Conservation (phyloP, 1,140 invertebrate genomes). For the Drosophila carrolli region DNA sequence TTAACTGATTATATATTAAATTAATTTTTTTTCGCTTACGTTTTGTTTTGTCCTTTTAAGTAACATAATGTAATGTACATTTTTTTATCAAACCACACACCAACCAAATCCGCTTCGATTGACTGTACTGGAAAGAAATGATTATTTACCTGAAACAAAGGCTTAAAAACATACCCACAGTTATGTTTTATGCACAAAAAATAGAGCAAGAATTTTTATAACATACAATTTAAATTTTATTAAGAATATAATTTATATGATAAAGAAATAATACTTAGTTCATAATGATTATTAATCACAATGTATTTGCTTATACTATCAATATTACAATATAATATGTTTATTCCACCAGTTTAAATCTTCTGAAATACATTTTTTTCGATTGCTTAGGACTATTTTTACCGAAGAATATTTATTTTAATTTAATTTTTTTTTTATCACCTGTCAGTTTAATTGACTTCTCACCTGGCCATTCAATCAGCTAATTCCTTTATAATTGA, state of each 20-base stretch:
- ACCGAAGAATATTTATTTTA: neutral
- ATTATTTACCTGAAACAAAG: neutral
- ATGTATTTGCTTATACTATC: neutral
- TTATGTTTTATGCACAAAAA: too few species aligned
- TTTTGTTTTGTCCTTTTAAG: too few species aligned
- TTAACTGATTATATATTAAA: neutral
- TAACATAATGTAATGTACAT: too few species aligned
- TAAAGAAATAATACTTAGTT: too few species aligned
- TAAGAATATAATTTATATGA: too few species aligned
- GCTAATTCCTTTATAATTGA: conserved; percentile 35
- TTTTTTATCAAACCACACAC: too few species aligned
- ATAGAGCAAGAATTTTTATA: too few species aligned
- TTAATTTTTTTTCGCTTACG: too few species aligned
- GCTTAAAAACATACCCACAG: too few species aligned
- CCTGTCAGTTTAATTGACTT: conserved; percentile 9
- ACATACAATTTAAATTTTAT: too few species aligned
- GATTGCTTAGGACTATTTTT: neutral
- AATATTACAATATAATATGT: neutral
- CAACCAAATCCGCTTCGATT: neutral
- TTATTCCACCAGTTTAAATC: neutral
- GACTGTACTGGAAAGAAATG: neutral
- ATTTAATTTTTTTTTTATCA: neutral
- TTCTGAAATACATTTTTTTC: neutral
- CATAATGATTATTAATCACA: neutral
- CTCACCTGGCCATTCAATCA: neutral